Base-by-base conservation (phyloP, 2,888 invertebrate species). In the Orchesellides sinensis region DNA sequence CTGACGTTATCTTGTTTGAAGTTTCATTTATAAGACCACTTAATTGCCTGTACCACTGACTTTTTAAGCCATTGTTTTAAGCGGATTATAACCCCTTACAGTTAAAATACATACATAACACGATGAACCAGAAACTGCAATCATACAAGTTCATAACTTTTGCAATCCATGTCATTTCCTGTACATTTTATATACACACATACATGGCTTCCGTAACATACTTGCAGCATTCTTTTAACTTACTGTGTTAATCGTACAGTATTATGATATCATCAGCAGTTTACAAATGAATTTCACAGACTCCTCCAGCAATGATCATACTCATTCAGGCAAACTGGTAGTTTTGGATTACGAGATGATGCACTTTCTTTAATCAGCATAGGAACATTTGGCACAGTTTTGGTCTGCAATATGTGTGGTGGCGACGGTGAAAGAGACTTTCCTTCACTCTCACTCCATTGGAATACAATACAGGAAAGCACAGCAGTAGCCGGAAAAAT, bases 331-430 rank as follows among this genome's bases (percentile, higher is more conserved):
- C 49, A 49, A 17, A 49, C n/a, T n/a, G 49, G 14, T n/a, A 49
- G 3, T 49, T 49, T n/a, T 35, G 52, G 45, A 25, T 17, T 68
- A 54, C 21, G 27, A 21, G 52, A 74, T 74, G 65, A 4, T 74
- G 65, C 74, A 74, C 61, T 52, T 74, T 72, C 27, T 61, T 61
- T 52, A 29, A 32, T 74, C 74, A 45, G 14, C 73, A 35, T 29
- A 32, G 52, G 61, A 45, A 49, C 75, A 66, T 35, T 75, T 75
- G 75, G 75, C 66, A 75, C 17, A 29, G 59, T 32, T 32, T 35
- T 40, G 5, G n/a, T 40, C 21, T 32, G 2, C 14, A 29, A 27
- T 29, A 49, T n/a, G n/a, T 49, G 3, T 49, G 49, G n/a, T 14
- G 25, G 14, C 29, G 5, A 52, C n/a, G n/a, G n/a, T n/a, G n/a